These are phyloP conservation scores for Melanotaenia maccullochi DNA, from an alignment of 2,797 vertebrate species.

Conservation along the genomic window DNA sequence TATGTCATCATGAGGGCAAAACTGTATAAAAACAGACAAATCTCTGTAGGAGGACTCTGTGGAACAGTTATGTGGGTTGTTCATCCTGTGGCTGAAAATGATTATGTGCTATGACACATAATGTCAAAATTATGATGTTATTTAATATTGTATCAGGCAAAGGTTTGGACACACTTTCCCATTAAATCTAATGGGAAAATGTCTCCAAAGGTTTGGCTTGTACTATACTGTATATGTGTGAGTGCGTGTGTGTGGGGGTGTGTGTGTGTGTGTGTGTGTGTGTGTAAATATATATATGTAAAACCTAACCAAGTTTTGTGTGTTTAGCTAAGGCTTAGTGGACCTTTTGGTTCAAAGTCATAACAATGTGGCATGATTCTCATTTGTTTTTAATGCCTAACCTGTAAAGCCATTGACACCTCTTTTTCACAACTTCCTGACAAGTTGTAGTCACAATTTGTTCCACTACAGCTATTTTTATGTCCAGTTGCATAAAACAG, in stretches of 20 bases:
- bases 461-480: background rate
- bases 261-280: no score
- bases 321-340: background rate
- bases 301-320: background rate
- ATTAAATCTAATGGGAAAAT: background rate
- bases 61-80: background rate
- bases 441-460: background rate
- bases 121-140: no score
- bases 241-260: no score
- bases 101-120: conserved; percentile 55
- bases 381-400: background rate
- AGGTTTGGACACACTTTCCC: no score
- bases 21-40: conserved; percentile 3
- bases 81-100: conserved; percentile 10
- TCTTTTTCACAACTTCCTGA: background rate
- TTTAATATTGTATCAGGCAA: no score
- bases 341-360: background rate
- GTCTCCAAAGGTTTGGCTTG: background rate
- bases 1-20: conserved; percentile 11
- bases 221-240: no score
- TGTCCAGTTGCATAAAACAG: background rate
- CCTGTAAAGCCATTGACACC: background rate
- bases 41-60: conserved; percentile 12
- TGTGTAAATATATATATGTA: no score
- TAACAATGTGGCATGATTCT: background rate